Evolutionary conservation across 2,113 vertebrate genomes (phyloP).

Genomic region (Pteronura brasiliensis): DNA sequence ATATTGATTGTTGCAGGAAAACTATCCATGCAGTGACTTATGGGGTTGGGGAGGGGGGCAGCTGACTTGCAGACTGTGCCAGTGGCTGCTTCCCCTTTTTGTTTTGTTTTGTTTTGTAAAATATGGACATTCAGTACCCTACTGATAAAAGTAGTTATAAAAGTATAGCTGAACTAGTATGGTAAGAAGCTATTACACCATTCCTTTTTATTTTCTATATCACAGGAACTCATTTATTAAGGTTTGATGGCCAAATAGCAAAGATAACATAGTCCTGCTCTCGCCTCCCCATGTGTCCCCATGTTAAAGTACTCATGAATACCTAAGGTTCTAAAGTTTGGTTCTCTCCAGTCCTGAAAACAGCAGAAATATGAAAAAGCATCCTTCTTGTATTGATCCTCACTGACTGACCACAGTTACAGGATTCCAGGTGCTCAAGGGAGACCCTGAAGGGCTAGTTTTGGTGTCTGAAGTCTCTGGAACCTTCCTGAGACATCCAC

Average conservation of each 20-base stretch:
- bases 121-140: not conserved
- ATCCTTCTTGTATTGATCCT: not conserved
- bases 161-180: not conserved
- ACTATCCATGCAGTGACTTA: not conserved
- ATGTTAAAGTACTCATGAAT: not conserved
- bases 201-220: not conserved
- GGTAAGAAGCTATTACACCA: not conserved
- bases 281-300: not conserved
- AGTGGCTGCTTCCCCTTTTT: not conserved
- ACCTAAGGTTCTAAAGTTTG: not conserved
- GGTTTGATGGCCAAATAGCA: not conserved
- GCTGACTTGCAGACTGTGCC: not conserved
- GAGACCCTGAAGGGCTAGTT: not conserved
- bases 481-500: not conserved
- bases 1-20: not conserved
- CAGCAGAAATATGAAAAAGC: not conserved
- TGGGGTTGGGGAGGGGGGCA: no score
- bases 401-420: not conserved
- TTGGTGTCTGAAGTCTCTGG: not conserved
- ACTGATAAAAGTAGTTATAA: not conserved
- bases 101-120: not conserved
- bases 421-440: not conserved
- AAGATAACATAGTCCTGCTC: not conserved
- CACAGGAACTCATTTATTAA: not conserved
- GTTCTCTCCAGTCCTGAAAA: not conserved